phyloP scores from a whole-genome alignment of 2,888 invertebrate genomes.

The Byasa hedistus region DNA sequence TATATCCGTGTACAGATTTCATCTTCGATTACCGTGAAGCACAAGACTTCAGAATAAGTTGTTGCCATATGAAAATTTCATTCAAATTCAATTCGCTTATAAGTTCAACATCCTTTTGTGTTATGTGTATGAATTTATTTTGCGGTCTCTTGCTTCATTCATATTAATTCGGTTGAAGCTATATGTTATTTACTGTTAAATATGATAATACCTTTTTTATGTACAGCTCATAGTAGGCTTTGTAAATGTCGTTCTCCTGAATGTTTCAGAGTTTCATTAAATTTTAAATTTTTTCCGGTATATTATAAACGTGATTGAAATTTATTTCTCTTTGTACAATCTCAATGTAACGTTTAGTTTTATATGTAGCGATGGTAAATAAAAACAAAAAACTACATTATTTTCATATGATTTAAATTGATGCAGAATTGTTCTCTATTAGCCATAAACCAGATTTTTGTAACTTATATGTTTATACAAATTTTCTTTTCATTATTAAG shows the following conservation, averaged over 20 bases:
- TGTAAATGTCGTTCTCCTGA: background rate
- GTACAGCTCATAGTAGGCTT: too few relatives aligned
- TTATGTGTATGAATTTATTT: background rate
- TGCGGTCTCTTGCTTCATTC: background rate
- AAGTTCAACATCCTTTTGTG: background rate
- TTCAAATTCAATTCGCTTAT: background rate
- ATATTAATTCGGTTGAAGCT: background rate
- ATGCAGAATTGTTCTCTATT: too few relatives aligned
- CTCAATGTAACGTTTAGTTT: background rate
- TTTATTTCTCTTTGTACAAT: background rate
- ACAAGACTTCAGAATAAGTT: background rate
- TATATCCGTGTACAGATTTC: too few relatives aligned
- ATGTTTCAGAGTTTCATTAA: background rate
- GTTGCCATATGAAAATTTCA: background rate
- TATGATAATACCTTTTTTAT: too few relatives aligned
- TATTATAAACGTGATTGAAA: background rate
- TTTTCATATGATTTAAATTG: too few relatives aligned
- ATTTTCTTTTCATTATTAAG: too few relatives aligned
- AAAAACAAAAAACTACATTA: too few relatives aligned
- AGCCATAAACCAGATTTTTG: too few relatives aligned
- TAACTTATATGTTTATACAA: too few relatives aligned
- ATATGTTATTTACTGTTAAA: background rate
- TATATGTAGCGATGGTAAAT: background rate
- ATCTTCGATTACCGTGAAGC: too few relatives aligned
- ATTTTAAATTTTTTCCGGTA: too few relatives aligned